Percentiles rank a stretch among this genome's conserved stretches.
phyloP scores from a whole-genome alignment of 2,888 invertebrate species.

The Gasteruption jaculator region DNA sequence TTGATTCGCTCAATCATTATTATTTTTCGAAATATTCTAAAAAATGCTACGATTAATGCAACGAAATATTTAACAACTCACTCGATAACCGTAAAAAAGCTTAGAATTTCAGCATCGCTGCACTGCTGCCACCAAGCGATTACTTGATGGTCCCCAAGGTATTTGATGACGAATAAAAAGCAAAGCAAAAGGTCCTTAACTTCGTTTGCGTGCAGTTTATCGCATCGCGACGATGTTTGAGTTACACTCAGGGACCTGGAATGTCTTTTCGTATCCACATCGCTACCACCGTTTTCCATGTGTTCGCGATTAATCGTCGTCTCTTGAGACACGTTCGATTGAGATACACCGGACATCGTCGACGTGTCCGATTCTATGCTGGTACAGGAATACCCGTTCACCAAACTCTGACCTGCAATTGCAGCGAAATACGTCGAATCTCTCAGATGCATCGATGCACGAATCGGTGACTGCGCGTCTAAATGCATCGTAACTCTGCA shows the following conservation, averaged over 20 bases:
- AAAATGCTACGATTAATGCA: neutral
- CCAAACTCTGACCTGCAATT: conserved; percentile 67
- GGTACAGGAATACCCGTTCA: conserved; percentile 70
- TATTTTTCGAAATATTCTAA: too few relatives aligned
- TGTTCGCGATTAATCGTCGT: conserved; percentile 57
- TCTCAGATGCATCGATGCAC: conserved; percentile 71
- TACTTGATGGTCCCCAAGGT: conserved; percentile 83
- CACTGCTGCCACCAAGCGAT: conserved; percentile 90
- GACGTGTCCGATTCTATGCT: conserved; percentile 74
- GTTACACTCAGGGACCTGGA: conserved; percentile 59
- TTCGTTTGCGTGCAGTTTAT: conserved; percentile 73
- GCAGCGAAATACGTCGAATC: conserved; percentile 71
- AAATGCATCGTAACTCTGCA: conserved; percentile 70
- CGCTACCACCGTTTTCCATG: conserved; percentile 34
- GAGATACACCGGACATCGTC: conserved; percentile 61
- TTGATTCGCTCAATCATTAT: too few relatives aligned
- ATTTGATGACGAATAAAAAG: conserved; percentile 87
- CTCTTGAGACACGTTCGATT: conserved; percentile 59
- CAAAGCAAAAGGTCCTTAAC: conserved; percentile 84
- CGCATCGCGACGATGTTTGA: conserved; percentile 58
- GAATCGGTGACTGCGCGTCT: conserved; percentile 64
- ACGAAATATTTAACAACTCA: conserved; percentile 52
- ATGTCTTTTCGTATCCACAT: conserved; percentile 48
- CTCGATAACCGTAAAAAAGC: conserved; percentile 84
- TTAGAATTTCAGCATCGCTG: conserved; percentile 73